Conservation (phyloP, 2,113 vertebrate species). For the Emydocephalus ijimae region DNA sequence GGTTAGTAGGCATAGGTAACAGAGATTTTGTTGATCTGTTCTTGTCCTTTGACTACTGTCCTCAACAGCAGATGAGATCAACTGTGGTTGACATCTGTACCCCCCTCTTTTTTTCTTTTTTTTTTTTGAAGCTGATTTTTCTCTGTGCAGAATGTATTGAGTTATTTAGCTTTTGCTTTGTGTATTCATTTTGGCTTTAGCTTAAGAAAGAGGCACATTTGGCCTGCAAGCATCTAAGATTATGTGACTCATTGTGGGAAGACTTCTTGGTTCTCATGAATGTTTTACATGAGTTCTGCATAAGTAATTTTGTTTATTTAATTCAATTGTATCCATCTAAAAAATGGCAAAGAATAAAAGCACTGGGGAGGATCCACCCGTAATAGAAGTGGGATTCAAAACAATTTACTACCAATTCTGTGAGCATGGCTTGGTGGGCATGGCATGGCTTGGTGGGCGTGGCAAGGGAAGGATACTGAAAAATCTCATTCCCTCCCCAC, state of each 20-base stretch:
- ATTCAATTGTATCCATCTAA: not conserved
- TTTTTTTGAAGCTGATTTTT: not conserved
- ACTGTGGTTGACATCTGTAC: not conserved
- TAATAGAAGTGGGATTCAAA: not conserved
- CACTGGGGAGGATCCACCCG: not conserved
- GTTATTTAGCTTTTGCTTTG: not conserved
- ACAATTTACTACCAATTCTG: too few species aligned
- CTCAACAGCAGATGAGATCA: not conserved
- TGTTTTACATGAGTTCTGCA: not conserved
- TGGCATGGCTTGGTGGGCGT: too few species aligned
- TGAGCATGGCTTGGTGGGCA: too few species aligned
- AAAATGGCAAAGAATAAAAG: not conserved
- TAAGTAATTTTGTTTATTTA: not conserved
- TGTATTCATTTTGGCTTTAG: not conserved
- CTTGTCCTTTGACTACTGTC: not conserved
- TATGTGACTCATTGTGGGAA: not conserved
- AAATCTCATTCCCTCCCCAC: too few species aligned
- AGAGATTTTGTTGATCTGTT: not conserved
- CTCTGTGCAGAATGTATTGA: not conserved
- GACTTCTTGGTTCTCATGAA: not conserved
- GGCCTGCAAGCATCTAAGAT: not conserved
- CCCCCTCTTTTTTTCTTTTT: not conserved
- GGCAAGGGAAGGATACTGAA: too few species aligned
- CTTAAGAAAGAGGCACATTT: not conserved
- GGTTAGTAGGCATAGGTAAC: not conserved